These are phyloP conservation scores for Dioctria linearis DNA, from an alignment of 2,888 invertebrate species.

Conservation along the genomic window DNA sequence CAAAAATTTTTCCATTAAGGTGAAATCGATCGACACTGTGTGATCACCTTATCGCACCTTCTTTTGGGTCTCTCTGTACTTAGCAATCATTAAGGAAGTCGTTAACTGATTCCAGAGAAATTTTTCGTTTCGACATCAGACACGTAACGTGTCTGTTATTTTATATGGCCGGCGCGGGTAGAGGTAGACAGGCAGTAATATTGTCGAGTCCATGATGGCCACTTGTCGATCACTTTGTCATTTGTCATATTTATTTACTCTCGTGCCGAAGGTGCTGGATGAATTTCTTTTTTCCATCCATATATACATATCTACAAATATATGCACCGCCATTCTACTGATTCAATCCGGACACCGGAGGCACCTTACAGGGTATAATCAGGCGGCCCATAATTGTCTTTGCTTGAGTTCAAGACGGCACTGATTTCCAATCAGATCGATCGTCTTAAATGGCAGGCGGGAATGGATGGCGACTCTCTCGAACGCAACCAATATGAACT, in stretches of 20 bases:
- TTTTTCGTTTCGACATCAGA: constrained; percentile 46
- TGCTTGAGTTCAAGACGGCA: constrained; percentile 28
- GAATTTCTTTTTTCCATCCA: constrained; percentile 30
- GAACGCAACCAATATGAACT: constrained; percentile 11
- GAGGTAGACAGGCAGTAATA: neutral
- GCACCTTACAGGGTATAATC: constrained; percentile 37
- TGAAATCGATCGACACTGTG: constrained; percentile 30
- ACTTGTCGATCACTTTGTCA: constrained; percentile 26
- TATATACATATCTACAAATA: too few relatives aligned
- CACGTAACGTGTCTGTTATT: constrained; percentile 41
- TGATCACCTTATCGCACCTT: constrained; percentile 34
- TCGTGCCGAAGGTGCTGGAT: neutral
- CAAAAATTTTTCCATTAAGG: constrained; percentile 12
- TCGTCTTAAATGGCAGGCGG: constrained; percentile 41
- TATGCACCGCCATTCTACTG: constrained; percentile 18
- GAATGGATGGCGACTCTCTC: constrained; percentile 2
- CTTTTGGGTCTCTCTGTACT: constrained; percentile 27
- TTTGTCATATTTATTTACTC: neutral
- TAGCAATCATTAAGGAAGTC: constrained; percentile 52
- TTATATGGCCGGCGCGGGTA: neutral
- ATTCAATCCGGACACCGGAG: constrained; percentile 13
- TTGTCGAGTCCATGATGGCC: constrained; percentile 4
- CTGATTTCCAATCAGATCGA: constrained; percentile 56
- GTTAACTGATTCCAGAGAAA: constrained; percentile 48
- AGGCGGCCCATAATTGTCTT: constrained; percentile 39